Conservation (phyloP, 2,113 vertebrate genomes). For the Cariama cristata region DNA sequence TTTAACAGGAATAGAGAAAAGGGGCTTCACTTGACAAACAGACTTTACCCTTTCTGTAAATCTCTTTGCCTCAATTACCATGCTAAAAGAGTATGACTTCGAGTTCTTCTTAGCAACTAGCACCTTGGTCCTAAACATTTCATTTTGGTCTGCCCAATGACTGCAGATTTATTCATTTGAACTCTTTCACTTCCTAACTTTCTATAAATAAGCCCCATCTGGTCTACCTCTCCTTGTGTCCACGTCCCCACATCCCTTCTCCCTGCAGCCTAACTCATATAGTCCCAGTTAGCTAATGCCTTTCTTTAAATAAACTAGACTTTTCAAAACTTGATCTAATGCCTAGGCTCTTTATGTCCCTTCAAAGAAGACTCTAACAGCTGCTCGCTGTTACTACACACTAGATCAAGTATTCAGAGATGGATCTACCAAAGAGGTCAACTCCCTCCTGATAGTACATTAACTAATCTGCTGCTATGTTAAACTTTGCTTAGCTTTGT, state of each 20-base stretch:
- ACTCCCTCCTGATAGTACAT: conserved; percentile 26
- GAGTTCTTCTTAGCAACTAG: conserved; percentile 14
- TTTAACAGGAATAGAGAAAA: neutral
- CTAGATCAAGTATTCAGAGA: conserved; percentile 30
- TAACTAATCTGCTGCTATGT: conserved; percentile 49
- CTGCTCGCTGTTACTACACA: conserved; percentile 47
- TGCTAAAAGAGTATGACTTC: neutral
- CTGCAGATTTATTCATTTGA: conserved; percentile 41
- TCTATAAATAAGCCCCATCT: conserved; percentile 60
- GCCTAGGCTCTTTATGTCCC: neutral
- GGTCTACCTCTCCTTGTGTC: conserved; percentile 23
- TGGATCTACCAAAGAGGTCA: conserved; percentile 27
- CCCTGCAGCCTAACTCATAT: neutral
- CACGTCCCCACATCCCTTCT: conserved; percentile 1
- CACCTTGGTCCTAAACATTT: conserved; percentile 30
- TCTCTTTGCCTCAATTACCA: neutral
- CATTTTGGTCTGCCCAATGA: conserved; percentile 35
- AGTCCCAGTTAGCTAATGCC: conserved; percentile 16
- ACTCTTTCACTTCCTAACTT: conserved; percentile 33
- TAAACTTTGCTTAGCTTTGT: conserved; percentile 40
- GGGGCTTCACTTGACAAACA: neutral
- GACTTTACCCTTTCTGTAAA: neutral
- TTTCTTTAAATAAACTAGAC: conserved; percentile 38
- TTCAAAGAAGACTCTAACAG: conserved; percentile 16
- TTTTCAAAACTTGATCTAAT: conserved; percentile 44